Percentiles rank a stretch among this genome's conserved stretches.
phyloP scores from a whole-genome alignment of 2,113 vertebrate genomes.

The Myiozetetes cayanensis region DNA sequence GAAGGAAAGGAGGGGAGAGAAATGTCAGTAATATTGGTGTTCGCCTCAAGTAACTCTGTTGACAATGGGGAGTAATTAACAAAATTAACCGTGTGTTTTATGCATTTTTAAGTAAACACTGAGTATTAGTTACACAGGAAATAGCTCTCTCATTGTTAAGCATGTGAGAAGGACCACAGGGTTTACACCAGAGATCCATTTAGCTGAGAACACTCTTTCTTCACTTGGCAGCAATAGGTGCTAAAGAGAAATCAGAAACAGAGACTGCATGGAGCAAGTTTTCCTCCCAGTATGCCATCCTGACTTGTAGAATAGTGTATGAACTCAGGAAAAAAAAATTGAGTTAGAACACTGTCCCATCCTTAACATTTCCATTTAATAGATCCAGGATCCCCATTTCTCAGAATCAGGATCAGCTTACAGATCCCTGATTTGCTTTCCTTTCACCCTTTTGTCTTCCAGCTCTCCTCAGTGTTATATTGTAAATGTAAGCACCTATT shows the following conservation, averaged over 20 bases:
- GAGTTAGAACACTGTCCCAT: background rate
- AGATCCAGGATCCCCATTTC: background rate
- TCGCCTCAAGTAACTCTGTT: background rate
- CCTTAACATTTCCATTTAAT: background rate
- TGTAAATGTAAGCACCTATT: background rate
- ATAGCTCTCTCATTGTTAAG: background rate
- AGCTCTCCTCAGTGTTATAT: background rate
- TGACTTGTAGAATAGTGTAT: background rate
- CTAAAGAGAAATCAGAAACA: background rate
- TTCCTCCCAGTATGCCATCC: background rate
- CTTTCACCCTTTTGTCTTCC: background rate
- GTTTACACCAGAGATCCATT: background rate
- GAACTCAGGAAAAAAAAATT: background rate
- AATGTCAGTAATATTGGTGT: background rate
- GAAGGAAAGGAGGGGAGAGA: background rate
- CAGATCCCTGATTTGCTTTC: background rate
- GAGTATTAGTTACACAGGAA: background rate
- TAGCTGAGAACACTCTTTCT: background rate
- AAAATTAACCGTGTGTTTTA: background rate
- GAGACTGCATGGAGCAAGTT: background rate
- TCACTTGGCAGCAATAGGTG: background rate
- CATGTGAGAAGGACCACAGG: rapidly evolving
- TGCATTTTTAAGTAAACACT: constrained; percentile 2
- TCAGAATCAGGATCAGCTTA: background rate
- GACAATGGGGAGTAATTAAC: background rate